These are phyloP conservation scores for Pangasianodon gigas DNA, from an alignment of 2,113 vertebrate genomes.

Conservation along the genomic window DNA sequence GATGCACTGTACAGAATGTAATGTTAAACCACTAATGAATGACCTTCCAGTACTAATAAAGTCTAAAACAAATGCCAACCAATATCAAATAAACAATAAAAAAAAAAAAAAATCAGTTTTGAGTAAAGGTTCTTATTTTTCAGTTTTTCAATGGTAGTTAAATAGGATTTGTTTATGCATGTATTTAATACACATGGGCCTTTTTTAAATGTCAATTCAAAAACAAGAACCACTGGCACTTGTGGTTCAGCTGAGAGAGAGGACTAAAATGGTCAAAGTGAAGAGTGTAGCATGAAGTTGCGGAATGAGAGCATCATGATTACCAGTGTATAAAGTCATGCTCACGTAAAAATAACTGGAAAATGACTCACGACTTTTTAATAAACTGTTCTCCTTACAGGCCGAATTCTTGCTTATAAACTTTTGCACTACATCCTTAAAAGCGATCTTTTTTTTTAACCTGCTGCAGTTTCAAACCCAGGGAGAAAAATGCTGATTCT, in stretches of 20 bases:
- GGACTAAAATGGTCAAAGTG: neutral
- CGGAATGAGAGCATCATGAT: neutral
- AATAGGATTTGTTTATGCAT: neutral
- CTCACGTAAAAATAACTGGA: neutral
- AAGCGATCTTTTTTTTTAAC: neutral
- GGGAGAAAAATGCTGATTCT: neutral
- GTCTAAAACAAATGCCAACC: constrained; percentile 44
- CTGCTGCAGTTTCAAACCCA: neutral
- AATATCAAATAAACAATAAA: constrained; percentile 35
- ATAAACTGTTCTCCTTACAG: neutral
- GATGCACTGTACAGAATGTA: constrained; percentile 55
- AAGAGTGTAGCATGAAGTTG: neutral
- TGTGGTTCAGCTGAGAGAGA: neutral
- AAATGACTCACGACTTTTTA: neutral
- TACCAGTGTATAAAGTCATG: neutral
- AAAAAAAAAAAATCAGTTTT: neutral
- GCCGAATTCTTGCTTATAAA: neutral
- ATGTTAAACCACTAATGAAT: constrained; percentile 61
- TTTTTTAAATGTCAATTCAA: neutral
- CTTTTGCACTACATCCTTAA: neutral
- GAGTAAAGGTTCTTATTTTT: constrained; percentile 33
- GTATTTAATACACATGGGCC: neutral
- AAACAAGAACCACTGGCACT: neutral
- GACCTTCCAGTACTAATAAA: constrained; percentile 57
- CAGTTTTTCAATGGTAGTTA: neutral